phyloP scores from a whole-genome alignment of 2,888 invertebrate species.

The Halocaridina rubra region DNA sequence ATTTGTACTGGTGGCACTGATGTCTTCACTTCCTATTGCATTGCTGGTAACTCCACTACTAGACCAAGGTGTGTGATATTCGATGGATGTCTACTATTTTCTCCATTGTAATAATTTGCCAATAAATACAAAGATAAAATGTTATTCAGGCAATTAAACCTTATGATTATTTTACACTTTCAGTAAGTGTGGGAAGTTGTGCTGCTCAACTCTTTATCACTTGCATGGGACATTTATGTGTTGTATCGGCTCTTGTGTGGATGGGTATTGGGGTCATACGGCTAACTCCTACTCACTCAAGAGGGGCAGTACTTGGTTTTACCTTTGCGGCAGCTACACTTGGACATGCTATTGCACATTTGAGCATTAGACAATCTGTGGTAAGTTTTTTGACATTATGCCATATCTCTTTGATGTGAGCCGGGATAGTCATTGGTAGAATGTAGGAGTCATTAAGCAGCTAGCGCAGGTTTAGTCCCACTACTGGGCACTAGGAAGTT shows the following conservation, averaged over 20 bases:
- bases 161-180: too few species aligned
- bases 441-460: too few species aligned
- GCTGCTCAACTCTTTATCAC: slow-evolving; percentile 41
- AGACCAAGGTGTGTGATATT: slow-evolving; percentile 28
- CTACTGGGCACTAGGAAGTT: too few species aligned
- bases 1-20: slow-evolving; percentile 26
- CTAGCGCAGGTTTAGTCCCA: too few species aligned
- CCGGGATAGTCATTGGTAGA: too few species aligned
- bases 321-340: slow-evolving; percentile 48
- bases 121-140: too few species aligned
- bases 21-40: slow-evolving; percentile 30
- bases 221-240: slow-evolving; percentile 35
- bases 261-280: slow-evolving; percentile 37
- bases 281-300: slow-evolving; percentile 58
- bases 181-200: background rate
- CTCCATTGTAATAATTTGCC: too few species aligned
- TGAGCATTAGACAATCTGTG: slow-evolving; percentile 1
- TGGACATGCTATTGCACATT: slow-evolving; percentile 32
- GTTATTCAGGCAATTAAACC: too few species aligned
- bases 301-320: slow-evolving; percentile 38
- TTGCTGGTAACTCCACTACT: slow-evolving; percentile 32
- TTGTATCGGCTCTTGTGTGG: slow-evolving; percentile 40
- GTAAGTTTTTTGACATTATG: too few species aligned
- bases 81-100: too few species aligned
- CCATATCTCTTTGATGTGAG: too few species aligned